phyloP scores from a whole-genome alignment of 2,113 vertebrate genomes.

The Onychorhynchus coronatus region DNA sequence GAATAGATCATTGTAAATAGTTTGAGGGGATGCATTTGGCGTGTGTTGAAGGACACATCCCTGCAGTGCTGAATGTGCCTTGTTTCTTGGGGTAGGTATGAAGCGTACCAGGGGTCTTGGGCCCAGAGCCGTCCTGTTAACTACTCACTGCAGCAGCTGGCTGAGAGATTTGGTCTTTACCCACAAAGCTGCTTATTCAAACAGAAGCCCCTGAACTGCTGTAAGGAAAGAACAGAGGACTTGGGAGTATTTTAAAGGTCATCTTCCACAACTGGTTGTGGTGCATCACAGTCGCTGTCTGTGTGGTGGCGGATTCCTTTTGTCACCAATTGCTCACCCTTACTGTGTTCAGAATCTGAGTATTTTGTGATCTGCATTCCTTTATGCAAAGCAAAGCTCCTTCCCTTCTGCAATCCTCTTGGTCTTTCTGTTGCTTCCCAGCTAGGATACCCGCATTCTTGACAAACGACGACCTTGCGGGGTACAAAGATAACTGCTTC shows the following conservation, averaged over 20 bases:
- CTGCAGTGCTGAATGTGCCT: not conserved
- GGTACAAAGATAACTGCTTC: not conserved
- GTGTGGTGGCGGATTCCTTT: not conserved
- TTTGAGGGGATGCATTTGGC: not conserved
- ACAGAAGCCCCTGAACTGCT: not conserved
- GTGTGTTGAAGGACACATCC: not conserved
- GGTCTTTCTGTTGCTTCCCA: not conserved
- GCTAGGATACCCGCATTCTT: not conserved
- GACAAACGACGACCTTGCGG: not conserved
- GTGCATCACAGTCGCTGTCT: not conserved
- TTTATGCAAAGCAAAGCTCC: not conserved
- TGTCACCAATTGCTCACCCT: not conserved
- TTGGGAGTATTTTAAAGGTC: not conserved
- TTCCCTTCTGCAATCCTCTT: not conserved
- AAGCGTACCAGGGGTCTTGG: accelerated
- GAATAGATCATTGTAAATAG: not conserved
- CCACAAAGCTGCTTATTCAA: not conserved
- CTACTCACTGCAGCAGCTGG: not conserved
- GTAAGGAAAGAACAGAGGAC: not conserved
- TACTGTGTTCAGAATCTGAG: not conserved
- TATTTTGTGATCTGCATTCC: not conserved
- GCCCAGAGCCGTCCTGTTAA: accelerated
- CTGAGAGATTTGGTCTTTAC: not conserved
- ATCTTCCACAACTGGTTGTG: not conserved
- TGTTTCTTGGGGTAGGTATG: not conserved